Evolutionary conservation across 30 jellyfish, hydroid and myxozoan genomes (phyloP).

Genomic region (Aurelia sp.): DNA sequence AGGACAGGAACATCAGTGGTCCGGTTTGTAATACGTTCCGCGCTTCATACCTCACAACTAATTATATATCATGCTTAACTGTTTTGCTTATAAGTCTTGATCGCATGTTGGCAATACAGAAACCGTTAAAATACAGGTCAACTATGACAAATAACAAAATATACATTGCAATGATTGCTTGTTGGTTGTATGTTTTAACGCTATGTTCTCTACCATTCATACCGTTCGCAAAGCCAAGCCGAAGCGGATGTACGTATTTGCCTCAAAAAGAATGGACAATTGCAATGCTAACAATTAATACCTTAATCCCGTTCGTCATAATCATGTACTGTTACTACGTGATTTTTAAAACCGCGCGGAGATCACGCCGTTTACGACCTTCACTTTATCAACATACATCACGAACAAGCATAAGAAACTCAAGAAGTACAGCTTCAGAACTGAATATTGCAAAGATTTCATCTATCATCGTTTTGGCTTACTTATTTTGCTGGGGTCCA

Average conservation of each 20-base stretch:
- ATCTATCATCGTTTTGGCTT: slow-evolving; percentile 41
- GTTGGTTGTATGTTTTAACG: slow-evolving; percentile 73
- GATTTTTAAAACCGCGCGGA: slow-evolving; percentile 66
- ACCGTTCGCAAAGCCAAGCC: slow-evolving; percentile 12
- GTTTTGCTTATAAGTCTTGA: slow-evolving; percentile 66
- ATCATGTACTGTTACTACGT: slow-evolving; percentile 48
- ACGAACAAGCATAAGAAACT: neutral
- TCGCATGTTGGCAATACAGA: slow-evolving; percentile 77
- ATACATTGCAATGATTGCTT: slow-evolving; percentile 7
- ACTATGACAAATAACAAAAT: slow-evolving; percentile 68
- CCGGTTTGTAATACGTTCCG: slow-evolving; percentile 79
- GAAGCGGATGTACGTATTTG: slow-evolving; percentile 47
- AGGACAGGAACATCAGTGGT: slow-evolving; percentile 4
- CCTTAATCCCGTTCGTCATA: slow-evolving; percentile 79
- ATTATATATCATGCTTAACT: slow-evolving; percentile 76
- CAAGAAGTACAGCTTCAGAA: slow-evolving; percentile 13
- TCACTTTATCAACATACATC: neutral
- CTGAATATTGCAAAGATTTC: slow-evolving; percentile 67
- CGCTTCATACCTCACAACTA: slow-evolving; percentile 79
- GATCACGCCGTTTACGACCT: slow-evolving; percentile 14
- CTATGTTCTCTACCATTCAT: slow-evolving; percentile 83
- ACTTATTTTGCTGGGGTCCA: slow-evolving; percentile 92
- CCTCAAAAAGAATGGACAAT: slow-evolving; percentile 79
- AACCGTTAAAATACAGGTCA: slow-evolving; percentile 64
- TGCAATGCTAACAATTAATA: slow-evolving; percentile 73